Evolutionary conservation across 2,113 vertebrate genomes (phyloP), one percentile per base, ranked within the genome.

Genomic region (Nansenia antarctica): DNA sequence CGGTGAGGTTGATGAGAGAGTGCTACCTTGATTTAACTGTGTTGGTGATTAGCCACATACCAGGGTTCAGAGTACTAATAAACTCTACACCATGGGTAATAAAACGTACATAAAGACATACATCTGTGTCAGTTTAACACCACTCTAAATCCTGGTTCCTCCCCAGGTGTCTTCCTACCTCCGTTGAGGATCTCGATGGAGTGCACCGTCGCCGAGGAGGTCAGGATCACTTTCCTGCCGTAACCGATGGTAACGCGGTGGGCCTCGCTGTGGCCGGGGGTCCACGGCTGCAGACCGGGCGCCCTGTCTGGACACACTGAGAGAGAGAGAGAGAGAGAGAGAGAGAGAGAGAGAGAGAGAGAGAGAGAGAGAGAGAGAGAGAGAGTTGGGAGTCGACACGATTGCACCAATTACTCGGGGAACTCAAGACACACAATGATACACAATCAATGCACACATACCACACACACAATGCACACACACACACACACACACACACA

Each of bases 121-220:
- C 39, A 42, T 6, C n/a, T 8, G n/a, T 15, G 54, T 11, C 15
- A 26, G 55, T 62, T 65, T 55, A 35, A 69, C 31, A 59, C 31
- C n/a, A n/a, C n/a, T n/a, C n/a, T n/a, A n/a, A n/a, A n/a, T n/a
- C n/a, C n/a, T n/a, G n/a, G n/a, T n/a, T n/a, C n/a, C n/a, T n/a
- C n/a, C n/a, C n/a, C n/a, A n/a, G n/a, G n/a, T n/a, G n/a, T n/a
- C n/a, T n/a, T n/a, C 7, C 83, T 92, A 98, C 98, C 98, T 90
- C 98, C 94, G 0, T 90, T 80, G 3, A 88, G 86, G 83, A 99
- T 93, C 79, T 90, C 89, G 53, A 99, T 93, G 2, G 98, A 98
- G 79, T 96, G 93, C 32, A 99, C 93, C 0, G 96, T 98, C 0
- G 94, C 94, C 0, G 97, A 98, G 1, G 94, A 89, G 0, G 90